Conservation (phyloP, 2,113 vertebrate species). For the Oreamnos americanus region DNA sequence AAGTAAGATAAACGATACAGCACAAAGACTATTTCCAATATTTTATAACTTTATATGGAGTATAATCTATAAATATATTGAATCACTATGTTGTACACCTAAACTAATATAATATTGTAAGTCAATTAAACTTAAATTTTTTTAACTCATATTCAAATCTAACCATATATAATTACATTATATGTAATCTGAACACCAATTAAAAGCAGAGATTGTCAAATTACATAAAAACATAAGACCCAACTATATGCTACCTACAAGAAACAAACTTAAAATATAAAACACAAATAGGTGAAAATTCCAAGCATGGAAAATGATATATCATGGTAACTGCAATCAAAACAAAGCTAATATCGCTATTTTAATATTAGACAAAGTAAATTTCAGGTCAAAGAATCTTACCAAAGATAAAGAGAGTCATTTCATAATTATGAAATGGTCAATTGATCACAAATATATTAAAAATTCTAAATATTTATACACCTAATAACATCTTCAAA, state of each 20-base stretch:
- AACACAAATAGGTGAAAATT: neutral
- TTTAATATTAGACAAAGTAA: conserved; percentile 15
- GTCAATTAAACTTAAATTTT: neutral
- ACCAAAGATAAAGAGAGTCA: neutral
- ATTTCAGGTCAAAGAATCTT: neutral
- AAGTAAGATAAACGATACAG: neutral
- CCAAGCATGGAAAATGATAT: neutral
- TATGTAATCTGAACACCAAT: neutral
- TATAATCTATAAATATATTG: neutral
- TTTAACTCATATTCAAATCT: neutral
- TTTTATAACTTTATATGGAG: neutral
- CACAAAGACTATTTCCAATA: neutral
- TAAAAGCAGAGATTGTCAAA: neutral
- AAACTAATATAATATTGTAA: neutral
- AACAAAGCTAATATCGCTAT: neutral
- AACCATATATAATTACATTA: neutral
- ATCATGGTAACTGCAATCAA: neutral
- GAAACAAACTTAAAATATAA: conserved; percentile 27
- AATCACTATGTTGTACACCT: neutral
- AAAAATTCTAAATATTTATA: neutral
- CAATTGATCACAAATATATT: neutral
- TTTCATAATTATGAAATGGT: neutral
- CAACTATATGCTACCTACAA: neutral
- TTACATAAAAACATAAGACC: neutral
- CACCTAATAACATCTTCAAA: neutral